phyloP scores from a whole-genome alignment of 1,140 invertebrate genomes.

The Wasmannia auropunctata region DNA sequence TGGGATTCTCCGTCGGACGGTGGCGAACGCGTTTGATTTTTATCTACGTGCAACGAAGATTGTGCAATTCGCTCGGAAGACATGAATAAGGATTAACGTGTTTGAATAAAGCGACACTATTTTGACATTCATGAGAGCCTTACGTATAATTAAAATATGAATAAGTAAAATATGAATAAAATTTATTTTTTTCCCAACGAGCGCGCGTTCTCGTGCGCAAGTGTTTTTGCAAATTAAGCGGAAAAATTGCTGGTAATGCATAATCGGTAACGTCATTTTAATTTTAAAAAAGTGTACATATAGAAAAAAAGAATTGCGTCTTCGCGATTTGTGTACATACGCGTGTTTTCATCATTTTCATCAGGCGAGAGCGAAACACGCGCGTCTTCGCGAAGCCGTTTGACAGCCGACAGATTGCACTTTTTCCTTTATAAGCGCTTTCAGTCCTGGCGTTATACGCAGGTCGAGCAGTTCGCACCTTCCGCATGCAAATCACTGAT shows the following conservation, averaged over 20 bases:
- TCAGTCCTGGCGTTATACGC: background rate
- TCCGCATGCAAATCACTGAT: background rate
- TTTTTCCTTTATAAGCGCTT: background rate
- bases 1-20: background rate
- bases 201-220: too few relatives aligned
- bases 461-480: background rate
- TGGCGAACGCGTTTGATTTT: background rate
- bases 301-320: background rate
- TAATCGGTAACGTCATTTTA: background rate
- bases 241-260: background rate
- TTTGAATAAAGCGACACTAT: background rate
- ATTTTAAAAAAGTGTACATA: background rate
- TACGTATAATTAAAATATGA: conserved; percentile 40
- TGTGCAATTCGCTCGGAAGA: background rate
- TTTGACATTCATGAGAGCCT: background rate
- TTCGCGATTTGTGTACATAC: background rate
- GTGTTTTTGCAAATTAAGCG: background rate
- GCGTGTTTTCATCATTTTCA: too few relatives aligned
- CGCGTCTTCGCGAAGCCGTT: background rate
- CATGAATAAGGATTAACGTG: background rate
- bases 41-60: background rate
- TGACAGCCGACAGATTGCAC: background rate
- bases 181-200: too few relatives aligned
- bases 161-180: conserved; percentile 28
- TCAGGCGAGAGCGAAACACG: background rate